These are phyloP conservation scores for Euphydryas editha DNA, from an alignment of 2,888 invertebrate genomes.

Conservation along the genomic window DNA sequence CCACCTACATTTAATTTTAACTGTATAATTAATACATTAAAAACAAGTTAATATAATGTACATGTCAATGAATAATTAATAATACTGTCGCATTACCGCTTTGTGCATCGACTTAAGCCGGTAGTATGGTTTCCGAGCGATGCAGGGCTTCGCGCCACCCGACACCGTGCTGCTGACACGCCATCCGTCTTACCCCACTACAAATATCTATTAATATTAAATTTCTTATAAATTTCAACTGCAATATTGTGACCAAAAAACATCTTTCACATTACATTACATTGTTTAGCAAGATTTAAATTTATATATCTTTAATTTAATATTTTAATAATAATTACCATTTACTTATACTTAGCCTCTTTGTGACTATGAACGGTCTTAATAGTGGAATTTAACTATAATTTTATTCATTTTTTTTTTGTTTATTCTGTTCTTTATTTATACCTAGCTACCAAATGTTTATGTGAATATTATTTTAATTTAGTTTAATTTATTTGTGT, in stretches of 20 bases:
- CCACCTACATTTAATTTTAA: too few relatives aligned
- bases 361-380: too few relatives aligned
- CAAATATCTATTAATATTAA: constrained; percentile 37
- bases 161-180: constrained; percentile 55
- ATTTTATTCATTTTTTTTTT: background rate
- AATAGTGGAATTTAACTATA: too few relatives aligned
- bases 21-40: too few relatives aligned
- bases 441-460: background rate
- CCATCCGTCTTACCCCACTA: constrained; percentile 46
- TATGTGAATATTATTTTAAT: background rate
- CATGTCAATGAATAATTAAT: constrained; percentile 17
- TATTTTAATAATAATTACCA: too few relatives aligned
- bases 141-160: constrained; percentile 61
- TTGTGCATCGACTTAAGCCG: constrained; percentile 56
- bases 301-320: too few relatives aligned
- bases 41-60: background rate
- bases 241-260: background rate
- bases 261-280: background rate
- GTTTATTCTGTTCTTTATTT: background rate
- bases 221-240: constrained; percentile 38
- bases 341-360: too few relatives aligned
- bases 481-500: background rate
- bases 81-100: constrained; percentile 30
- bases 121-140: constrained; percentile 71
- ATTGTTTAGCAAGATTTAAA: too few relatives aligned